Evolutionary conservation across 2,888 invertebrate genomes (phyloP), one percentile per base, ranked within the genome.

Genomic region (Lasioglossum zephyrum): DNA sequence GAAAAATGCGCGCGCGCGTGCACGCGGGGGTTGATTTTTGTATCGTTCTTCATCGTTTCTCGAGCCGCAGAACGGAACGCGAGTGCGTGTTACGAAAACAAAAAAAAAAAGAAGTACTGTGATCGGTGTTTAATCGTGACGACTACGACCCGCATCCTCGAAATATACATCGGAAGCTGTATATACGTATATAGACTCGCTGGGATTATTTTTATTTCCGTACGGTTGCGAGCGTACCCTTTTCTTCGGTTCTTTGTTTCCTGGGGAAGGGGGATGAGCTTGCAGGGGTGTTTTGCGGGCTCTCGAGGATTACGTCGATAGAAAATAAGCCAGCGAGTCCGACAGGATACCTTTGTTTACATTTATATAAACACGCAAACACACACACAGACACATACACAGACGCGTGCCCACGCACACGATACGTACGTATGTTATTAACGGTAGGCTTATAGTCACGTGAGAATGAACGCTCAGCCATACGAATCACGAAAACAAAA

Each of bases 31-130:
- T 85, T 87, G 79, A 88, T 89, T 91, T 66, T 86, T 82, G 73
- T 88, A 85, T 78, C 81, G 66, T 84, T 84, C 81, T 81, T 86
- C 82, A 63, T 86, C 81, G 87, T 77, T 70, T 82, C 82, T 60
- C 87, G 78, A 57, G 53, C 39, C 77, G 74, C 73, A n/a, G 70
- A 53, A 57, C 44, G 53, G 57, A 66, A 57, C 31, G 47, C 49
- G 57, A 47, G 69, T 72, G 70, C 22, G 70, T 41, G 70, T 41
- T 39, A n/a, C 57, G 57, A n/a, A n/a, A 9, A 31, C 1, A 31
- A 2, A n/a, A 16, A 49, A 0, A n/a, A 53, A 57, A 36, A 41
- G 49, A 73, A 70, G 22, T 49, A 77, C 84, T 85, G 85, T 70
- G 85, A 84, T 84, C 78, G 78, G 70, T 74, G 84, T 85, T 53